Base-by-base conservation (phyloP, 2,888 invertebrate species). In the Erpobdella octoculata region DNA sequence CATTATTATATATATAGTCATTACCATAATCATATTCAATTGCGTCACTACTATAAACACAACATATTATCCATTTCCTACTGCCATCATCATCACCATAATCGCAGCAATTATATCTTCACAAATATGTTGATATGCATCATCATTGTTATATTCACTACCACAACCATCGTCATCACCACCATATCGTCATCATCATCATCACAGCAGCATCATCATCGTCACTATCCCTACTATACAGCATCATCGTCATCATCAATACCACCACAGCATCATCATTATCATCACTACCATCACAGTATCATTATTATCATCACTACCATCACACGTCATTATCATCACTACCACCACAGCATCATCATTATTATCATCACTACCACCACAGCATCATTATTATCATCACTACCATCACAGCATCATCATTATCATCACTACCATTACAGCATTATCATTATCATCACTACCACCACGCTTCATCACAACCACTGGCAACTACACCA, bases 271-370 rank as follows among this genome's bases (percentile, higher is more conserved):
- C 9, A 41, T 41, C 41, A 41, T 41, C 41, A 41, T 18, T 18
- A 41, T 41, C 41, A 18, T 41, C 41, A 41, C 41, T n/a, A 41
- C 41, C 9, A 41, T 18, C 9, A 41, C 59, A 58, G 21, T 21
- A 66, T 36, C 66, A 36, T 68, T 9, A 48, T 28, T 48, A 48
- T 67, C 67, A 41, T 67, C 46, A 41, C 46, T 46, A 67, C 46
- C 67, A 6, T 48, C 67, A 61, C 31, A n/a, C 66, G 21, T 68
- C n/a, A 48, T 28, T 48, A 48, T 67, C 67, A 41, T 67, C 46
- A 41, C 46, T 46, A 67, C 46, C 67, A 6, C 61, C 5, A 5
- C 61, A 21, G 21, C 61, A 12, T 61, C 25, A 21, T 61, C 25
- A 21, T 61, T 31, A 61, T 61, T 31, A 21, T 21, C 61, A 61